phyloP scores from a whole-genome alignment of 2,888 invertebrate genomes.

The Bembecia ichneumoniformis region DNA sequence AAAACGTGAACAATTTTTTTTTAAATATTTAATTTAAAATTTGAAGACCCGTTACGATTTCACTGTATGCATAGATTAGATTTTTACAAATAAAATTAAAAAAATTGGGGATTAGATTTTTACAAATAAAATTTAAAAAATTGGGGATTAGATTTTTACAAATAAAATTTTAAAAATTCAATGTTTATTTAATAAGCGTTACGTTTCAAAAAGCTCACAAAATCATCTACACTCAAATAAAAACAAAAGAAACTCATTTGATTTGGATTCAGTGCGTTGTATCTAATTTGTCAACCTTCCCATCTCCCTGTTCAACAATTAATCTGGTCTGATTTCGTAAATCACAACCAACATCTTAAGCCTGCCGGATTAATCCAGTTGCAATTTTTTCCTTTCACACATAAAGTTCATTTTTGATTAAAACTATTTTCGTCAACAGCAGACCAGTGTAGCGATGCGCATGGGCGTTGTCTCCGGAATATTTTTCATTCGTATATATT shows the following conservation, averaged over 20 bases:
- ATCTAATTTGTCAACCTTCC: constrained; percentile 61
- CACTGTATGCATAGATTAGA: no score
- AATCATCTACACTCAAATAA: neutral
- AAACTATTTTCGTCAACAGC: constrained; percentile 8
- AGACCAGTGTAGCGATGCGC: constrained; percentile 13
- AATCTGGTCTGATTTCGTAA: constrained; percentile 58
- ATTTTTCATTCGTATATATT: constrained; percentile 54
- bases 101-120: no score
- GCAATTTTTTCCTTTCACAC: neutral
- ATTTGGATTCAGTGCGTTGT: constrained; percentile 53
- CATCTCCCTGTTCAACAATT: constrained; percentile 44
- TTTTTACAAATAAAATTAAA: no score
- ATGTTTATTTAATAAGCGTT: no score
- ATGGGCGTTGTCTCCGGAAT: constrained; percentile 47
- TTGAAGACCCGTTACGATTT: no score
- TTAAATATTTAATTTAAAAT: no score
- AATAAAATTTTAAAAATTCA: no score
- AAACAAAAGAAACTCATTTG: constrained; percentile 21
- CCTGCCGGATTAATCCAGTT: neutral
- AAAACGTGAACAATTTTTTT: no score
- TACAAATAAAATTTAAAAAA: no score
- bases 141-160: no score
- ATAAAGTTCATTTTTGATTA: constrained; percentile 7
- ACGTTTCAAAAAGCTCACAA: no score
- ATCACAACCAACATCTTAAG: constrained; percentile 11